Evolutionary conservation across 2,797 vertebrate species (phyloP).

Genomic region (Esox lucius): DNA sequence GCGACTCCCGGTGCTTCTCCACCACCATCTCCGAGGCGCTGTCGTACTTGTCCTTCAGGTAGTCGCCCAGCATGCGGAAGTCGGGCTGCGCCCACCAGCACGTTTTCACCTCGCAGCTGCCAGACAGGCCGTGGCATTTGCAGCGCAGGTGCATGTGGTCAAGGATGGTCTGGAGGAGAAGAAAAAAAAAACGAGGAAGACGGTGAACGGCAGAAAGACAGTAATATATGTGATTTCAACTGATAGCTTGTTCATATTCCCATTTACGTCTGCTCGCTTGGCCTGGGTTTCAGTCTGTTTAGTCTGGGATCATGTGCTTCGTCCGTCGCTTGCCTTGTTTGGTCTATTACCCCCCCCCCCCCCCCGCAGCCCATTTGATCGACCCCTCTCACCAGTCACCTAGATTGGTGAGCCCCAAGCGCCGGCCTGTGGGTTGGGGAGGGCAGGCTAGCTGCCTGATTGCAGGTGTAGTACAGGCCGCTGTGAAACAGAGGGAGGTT

Average conservation of each 20-base stretch:
- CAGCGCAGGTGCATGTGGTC: conserved; percentile 98
- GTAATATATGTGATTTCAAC: not conserved
- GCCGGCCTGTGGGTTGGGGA: not conserved
- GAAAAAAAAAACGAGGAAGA: conserved; percentile 4
- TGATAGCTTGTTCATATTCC: not conserved
- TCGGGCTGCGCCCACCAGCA: conserved; percentile 98
- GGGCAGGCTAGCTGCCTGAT: not conserved
- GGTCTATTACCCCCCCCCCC: too few relatives aligned
- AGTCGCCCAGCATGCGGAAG: conserved; percentile 93
- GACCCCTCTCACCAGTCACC: not conserved
- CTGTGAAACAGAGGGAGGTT: conserved; percentile 55
- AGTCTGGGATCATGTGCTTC: too few relatives aligned
- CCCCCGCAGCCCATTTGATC: too few relatives aligned
- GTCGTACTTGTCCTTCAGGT: conserved; percentile 98
- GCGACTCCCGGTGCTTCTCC: conserved; percentile 93
- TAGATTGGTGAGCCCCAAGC: not conserved
- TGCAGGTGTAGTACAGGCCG: conserved; percentile 55
- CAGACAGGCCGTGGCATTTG: conserved; percentile 95
- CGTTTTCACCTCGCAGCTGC: conserved; percentile 98
- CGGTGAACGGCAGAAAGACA: not conserved
- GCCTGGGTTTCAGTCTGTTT: too few relatives aligned
- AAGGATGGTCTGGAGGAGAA: conserved; percentile 85
- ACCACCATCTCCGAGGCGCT: conserved; percentile 98
- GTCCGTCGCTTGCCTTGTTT: not conserved
- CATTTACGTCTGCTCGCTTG: too few relatives aligned